These are phyloP conservation scores for Meandrina meandrites DNA, from an alignment of 92 coral and sea anemone genomes.

Conservation along the genomic window DNA sequence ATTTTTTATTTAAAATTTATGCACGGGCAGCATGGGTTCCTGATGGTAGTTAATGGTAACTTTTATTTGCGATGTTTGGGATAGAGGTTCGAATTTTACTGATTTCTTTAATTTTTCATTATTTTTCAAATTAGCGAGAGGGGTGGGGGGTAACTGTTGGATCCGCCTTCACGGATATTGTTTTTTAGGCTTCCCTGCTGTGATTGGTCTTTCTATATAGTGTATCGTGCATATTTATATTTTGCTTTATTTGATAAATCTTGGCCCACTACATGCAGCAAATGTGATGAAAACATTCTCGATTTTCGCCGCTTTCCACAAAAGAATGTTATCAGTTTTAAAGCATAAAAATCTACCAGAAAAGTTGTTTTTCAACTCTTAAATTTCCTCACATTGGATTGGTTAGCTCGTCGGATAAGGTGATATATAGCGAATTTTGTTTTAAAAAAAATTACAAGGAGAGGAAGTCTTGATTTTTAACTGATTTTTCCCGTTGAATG, in stretches of 20 bases:
- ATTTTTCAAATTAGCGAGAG: not conserved
- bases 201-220: not conserved
- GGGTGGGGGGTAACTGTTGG: not conserved
- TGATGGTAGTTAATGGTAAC: no score
- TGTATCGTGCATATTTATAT: not conserved
- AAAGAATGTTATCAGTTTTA: not conserved
- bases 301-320: not conserved
- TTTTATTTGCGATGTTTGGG: no score
- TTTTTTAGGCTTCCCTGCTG: not conserved
- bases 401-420: no score
- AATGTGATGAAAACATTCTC: not conserved
- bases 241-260: no score
- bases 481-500: no score
- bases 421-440: no score
- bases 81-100: not conserved
- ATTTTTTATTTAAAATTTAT: no score
- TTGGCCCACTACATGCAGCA: not conserved
- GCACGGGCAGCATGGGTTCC: no score
- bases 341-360: not conserved
- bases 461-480: no score
- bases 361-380: not conserved
- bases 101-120: not conserved
- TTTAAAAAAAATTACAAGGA: no score
- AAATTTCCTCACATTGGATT: not conserved
- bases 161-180: not conserved